Conservation (phyloP, 2,888 invertebrate genomes). For the Dryobota labecula region DNA sequence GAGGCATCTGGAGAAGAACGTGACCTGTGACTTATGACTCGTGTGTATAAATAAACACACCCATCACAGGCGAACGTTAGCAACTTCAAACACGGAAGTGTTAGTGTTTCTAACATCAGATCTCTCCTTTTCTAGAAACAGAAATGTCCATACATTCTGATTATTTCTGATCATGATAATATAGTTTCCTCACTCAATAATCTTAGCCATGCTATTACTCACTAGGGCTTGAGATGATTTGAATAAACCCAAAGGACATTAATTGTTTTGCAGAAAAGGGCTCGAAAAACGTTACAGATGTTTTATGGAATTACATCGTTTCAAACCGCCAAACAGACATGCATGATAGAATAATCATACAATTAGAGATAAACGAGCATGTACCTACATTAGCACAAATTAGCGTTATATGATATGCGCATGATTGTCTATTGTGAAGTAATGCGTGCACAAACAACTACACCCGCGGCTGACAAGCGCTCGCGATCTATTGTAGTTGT, state of each 20-base stretch:
- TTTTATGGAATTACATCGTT: constrained; percentile 1
- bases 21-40: background rate
- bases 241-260: background rate
- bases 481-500: background rate
- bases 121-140: background rate
- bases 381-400: constrained; percentile 10
- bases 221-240: background rate
- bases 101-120: background rate
- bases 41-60: background rate
- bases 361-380: constrained; percentile 13
- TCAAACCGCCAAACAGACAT: background rate
- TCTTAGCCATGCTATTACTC: background rate
- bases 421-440: constrained; percentile 27
- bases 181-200: background rate
- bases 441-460: background rate
- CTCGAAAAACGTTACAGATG: no score
- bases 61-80: background rate
- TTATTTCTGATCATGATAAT: background rate
- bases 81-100: background rate
- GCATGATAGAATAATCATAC: constrained; percentile 12
- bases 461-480: background rate
- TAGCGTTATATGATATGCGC: constrained; percentile 18
- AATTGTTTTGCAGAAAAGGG: background rate
- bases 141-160: background rate
- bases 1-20: constrained; percentile 23